Evolutionary conservation across 2,888 invertebrate genomes (phyloP), one percentile per base, ranked within the genome.

Genomic region (Argynnis bischoffii): DNA sequence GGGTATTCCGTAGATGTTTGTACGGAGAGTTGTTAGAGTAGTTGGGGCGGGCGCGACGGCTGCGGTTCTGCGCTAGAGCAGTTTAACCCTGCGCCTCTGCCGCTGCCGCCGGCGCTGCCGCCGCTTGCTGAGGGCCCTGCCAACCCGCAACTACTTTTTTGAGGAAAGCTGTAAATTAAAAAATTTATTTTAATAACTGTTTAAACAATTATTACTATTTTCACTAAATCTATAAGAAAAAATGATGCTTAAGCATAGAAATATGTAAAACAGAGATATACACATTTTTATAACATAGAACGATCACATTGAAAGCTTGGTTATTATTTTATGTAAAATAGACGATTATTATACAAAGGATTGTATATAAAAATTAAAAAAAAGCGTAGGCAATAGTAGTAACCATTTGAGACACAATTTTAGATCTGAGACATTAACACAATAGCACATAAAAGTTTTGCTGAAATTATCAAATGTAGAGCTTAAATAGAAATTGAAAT

Each of bases 101-200:
- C 66, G 89, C 86, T 74, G 84, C 81, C 73, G 82, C 85, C 74
- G 77, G 85, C 66, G 76, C 81, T 63, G 77, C 83, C 63, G 73
- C 82, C 59, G 69, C 78, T 73, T 85, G 85, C 76, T 78, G 68
- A 71, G 86, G 46, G 63, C 71, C 71, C 63, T 69, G 85, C 88
- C 92, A 90, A 89, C 94, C 94, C 82, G 95, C 95, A 90, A 96
- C 96, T 95, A 98, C 95, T 94, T 95, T 96, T 94, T 96, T 95
- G 90, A 98, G 95, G 95, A 98, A 98, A 92, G 96, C 97, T 97
- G 93, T 54, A 83, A 81, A 78, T 64, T 69, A 56, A 69, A 65
- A 71, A 57, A 35, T 48, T 0, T 57, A 64, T 66, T 54, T 66
- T 16, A 54, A 63, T 41, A 16, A 35, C 11, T 69, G 66, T 21